Base-by-base conservation (phyloP, 1,140 invertebrate genomes). In the Aphaenogaster rudis region DNA sequence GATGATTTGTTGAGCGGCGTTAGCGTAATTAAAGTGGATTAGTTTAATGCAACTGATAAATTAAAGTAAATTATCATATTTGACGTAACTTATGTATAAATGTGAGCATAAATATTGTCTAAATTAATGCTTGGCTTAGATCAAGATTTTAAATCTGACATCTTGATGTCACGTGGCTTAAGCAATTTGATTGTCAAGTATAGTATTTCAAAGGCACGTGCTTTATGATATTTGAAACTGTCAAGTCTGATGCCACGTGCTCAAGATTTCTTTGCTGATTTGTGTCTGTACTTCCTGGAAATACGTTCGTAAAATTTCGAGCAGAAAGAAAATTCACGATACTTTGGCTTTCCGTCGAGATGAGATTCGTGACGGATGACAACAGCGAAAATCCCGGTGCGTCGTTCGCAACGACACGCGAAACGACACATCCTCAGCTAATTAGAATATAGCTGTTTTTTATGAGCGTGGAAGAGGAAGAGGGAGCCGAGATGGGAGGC, bases 361-460 rank as follows among this genome's bases (percentile, higher is more conserved):
- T 6, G 2, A 45, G 6, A 52, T 36, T 45, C 9, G 17, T 17
- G 72, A 78, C 59, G 13, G 15, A 52, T 45, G n/a, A 71, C 15
- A 15, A 15, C n/a, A 11, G 13, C 52, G 13, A 78, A 78, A 63
- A 79, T 67, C 13, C 7, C n/a, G 50, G 17, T 45, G 42, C 33
- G 17, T 64, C 45, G 61, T 15, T 64, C 63, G 69, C 42, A 59
- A 36, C 54, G 39, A 86, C 87, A 86, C 84, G 81, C 88, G 89
- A 89, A 89, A 91, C 86, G 90, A 80, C 88, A 91, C 92, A 92
- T 93, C 88, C 93, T 93, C 91, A 89, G 90, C 92, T 95, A 94
- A 95, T 95, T 95, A 95, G 93, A 95, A 95, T 95, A 95, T 95
- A 95, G 94, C 95, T 95, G 94, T 95, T 95, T 95, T 95, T 95